Conservation (phyloP, 2,113 vertebrate genomes). For the Clupea harengus region DNA sequence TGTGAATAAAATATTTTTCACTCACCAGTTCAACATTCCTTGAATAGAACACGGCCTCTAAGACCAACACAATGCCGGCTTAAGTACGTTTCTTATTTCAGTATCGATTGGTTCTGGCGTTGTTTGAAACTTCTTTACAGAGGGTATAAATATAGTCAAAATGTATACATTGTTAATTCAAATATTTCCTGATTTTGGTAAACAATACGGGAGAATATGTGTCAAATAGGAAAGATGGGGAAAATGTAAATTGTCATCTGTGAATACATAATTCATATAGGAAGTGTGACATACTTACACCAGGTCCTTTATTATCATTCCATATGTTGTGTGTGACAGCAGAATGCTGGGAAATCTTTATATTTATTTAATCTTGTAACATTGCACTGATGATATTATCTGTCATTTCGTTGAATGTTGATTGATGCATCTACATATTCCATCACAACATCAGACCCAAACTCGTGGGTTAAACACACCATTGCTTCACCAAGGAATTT, state of each 20-base stretch:
- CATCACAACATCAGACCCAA: no score
- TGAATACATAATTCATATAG: not conserved
- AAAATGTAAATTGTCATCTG: not conserved
- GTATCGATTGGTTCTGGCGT: not conserved
- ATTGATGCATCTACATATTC: no score
- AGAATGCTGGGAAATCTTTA: not conserved
- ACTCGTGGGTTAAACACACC: no score
- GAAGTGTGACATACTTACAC: not conserved
- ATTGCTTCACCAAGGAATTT: no score
- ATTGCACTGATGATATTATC: not conserved
- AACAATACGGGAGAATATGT: not conserved
- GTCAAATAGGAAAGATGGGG: not conserved
- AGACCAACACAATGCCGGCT: not conserved
- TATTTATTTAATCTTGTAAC: not conserved
- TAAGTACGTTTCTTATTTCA: not conserved
- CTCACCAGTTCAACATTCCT: not conserved
- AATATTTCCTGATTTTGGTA: not conserved
- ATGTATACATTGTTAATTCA: not conserved
- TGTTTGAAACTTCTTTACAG: not conserved
- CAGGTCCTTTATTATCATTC: not conserved
- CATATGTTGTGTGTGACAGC: not conserved
- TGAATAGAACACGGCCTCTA: not conserved
- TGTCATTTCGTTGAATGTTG: not conserved
- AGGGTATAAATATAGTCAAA: not conserved
- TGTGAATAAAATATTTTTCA: constrained; percentile 3